Conservation (phyloP, 2,797 vertebrate genomes). For the Salmo trutta region DNA sequence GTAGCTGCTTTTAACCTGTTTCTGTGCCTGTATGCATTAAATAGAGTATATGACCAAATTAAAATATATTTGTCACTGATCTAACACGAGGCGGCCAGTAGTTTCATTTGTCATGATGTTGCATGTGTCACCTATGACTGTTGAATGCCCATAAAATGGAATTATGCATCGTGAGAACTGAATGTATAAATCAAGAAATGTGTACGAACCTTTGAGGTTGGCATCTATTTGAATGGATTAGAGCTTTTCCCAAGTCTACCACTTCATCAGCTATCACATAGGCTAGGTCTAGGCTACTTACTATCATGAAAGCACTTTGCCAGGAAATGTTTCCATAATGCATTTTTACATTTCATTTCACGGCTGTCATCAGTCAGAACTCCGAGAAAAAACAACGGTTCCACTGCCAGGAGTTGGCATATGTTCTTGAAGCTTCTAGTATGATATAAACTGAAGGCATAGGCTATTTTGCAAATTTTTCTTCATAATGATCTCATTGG, state of each 20-base stretch:
- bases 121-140: background rate
- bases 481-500: slow-evolving; percentile 49
- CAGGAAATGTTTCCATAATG: background rate
- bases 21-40: background rate
- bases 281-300: background rate
- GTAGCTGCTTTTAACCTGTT: background rate
- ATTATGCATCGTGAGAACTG: background rate
- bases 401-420: background rate
- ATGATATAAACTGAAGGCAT: background rate
- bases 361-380: background rate
- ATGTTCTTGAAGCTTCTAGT: background rate
- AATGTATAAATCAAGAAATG: background rate
- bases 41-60: background rate
- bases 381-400: background rate
- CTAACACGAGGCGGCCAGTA: background rate
- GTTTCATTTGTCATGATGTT: background rate
- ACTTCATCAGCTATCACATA: background rate
- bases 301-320: background rate
- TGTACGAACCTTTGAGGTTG: background rate
- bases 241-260: background rate
- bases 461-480: background rate
- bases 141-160: background rate
- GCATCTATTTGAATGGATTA: background rate
- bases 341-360: background rate
- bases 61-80: background rate